Conservation (phyloP, 1,140 invertebrate species). For the Zaprionus taronus region DNA sequence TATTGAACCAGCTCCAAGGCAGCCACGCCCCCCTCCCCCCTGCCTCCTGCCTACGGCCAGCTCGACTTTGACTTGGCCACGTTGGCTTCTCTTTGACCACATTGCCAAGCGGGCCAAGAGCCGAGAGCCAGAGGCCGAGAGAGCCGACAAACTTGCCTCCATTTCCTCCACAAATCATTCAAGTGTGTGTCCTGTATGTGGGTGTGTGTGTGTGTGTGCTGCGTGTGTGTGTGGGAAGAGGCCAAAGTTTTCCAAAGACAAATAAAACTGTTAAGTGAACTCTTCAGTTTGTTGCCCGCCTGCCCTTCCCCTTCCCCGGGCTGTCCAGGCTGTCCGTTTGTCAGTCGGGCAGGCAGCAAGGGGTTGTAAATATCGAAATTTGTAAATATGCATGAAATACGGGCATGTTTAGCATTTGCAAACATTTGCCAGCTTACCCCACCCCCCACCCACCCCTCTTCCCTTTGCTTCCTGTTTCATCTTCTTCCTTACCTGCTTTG, state of each 20-base stretch:
- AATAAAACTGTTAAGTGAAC: constrained; percentile 81
- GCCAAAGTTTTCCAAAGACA: constrained; percentile 78
- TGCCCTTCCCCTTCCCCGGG: background rate
- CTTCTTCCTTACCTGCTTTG: background rate
- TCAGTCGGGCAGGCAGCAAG: constrained; percentile 6
- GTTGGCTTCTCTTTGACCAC: constrained; percentile 71
- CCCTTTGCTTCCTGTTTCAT: background rate
- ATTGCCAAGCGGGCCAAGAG: constrained; percentile 33
- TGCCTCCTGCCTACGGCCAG: background rate
- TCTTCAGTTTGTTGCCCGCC: constrained; percentile 66
- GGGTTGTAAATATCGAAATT: constrained; percentile 79
- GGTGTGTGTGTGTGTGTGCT: constrained; percentile 8
- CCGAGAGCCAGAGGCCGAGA: background rate
- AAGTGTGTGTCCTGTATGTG: constrained; percentile 47
- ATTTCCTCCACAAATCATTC: constrained; percentile 48
- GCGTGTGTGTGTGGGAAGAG: constrained; percentile 25
- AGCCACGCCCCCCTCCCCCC: background rate
- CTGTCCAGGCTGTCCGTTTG: background rate
- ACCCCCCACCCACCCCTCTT: background rate
- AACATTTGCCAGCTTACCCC: constrained; percentile 59
- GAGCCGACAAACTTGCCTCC: constrained; percentile 21
- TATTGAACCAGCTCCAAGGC: constrained; percentile 54
- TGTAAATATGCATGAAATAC: constrained; percentile 78
- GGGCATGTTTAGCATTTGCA: constrained; percentile 79
- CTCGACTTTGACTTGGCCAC: constrained; percentile 64